phyloP scores from a whole-genome alignment of 1,140 invertebrate genomes.

The Branchinecta lynchi region DNA sequence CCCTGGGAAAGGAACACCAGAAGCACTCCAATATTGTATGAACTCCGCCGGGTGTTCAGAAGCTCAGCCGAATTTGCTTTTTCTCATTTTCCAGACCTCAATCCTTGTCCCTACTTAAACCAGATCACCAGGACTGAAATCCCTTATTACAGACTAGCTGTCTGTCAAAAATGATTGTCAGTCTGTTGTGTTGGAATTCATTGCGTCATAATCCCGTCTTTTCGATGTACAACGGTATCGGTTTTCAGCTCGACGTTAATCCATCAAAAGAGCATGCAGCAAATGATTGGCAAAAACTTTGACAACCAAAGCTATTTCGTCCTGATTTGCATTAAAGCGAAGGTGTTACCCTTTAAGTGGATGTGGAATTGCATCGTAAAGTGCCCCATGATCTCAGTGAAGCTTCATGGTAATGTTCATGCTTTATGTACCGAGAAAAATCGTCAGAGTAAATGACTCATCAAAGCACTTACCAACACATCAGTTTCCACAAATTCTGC shows the following conservation, averaged over 20 bases:
- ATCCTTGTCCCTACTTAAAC: too few relatives aligned
- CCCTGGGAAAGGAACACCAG: too few relatives aligned
- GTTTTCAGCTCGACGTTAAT: background rate
- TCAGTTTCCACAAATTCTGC: too few relatives aligned
- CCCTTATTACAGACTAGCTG: background rate
- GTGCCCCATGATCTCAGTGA: too few relatives aligned
- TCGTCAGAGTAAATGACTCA: too few relatives aligned
- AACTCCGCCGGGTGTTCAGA: too few relatives aligned
- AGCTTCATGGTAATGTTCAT: too few relatives aligned
- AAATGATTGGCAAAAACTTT: background rate
- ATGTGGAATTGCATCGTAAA: background rate
- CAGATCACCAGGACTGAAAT: background rate
- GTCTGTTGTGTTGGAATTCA: background rate
- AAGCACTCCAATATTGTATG: too few relatives aligned
- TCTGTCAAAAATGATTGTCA: slow-evolving; percentile 12
- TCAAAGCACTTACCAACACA: too few relatives aligned
- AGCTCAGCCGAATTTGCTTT: too few relatives aligned
- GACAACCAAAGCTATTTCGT: background rate
- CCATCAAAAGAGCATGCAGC: background rate
- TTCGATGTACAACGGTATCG: background rate
- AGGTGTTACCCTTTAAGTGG: background rate
- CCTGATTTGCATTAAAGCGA: background rate
- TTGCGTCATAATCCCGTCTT: background rate
- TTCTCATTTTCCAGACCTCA: too few relatives aligned
- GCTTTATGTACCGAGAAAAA: too few relatives aligned